phyloP scores from a whole-genome alignment of 2,113 vertebrate genomes.

The Python bivittatus region DNA sequence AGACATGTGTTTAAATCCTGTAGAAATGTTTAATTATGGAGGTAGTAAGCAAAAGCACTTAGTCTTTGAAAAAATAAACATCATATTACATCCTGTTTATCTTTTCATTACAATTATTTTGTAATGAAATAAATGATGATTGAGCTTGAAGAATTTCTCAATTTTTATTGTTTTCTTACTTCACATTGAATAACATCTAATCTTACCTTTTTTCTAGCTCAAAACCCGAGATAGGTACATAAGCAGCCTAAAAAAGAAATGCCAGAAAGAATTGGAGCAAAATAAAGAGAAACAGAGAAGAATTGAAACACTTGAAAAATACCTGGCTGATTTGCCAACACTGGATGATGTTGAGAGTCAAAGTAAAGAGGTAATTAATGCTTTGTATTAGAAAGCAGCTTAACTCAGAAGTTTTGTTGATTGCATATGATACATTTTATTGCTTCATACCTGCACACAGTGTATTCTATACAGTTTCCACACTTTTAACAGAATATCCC shows the following conservation, averaged over 20 bases:
- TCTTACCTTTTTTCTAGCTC: slow-evolving; percentile 77
- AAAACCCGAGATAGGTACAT: slow-evolving; percentile 97
- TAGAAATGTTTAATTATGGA: not conserved
- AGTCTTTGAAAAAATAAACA: not conserved
- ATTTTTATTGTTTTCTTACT: slow-evolving; percentile 25
- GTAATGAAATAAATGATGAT: not conserved
- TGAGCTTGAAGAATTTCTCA: slow-evolving; percentile 31
- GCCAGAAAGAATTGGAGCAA: slow-evolving; percentile 88
- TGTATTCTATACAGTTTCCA: not conserved
- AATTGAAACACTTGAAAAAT: slow-evolving; percentile 95
- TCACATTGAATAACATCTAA: slow-evolving; percentile 17
- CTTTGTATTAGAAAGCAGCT: not conserved
- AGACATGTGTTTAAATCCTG: not conserved
- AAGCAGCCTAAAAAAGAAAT: slow-evolving; percentile 93
- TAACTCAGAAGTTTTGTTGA: not conserved
- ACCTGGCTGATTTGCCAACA: slow-evolving; percentile 91
- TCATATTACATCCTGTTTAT: slow-evolving; percentile 9
- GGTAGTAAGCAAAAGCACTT: slow-evolving; percentile 14
- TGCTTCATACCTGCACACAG: not conserved
- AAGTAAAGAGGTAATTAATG: slow-evolving; percentile 81
- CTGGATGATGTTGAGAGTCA: slow-evolving; percentile 88
- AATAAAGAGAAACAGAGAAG: slow-evolving; percentile 91
- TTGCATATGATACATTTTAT: not conserved
- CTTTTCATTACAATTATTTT: slow-evolving; percentile 11
- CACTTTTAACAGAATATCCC: not conserved